Evolutionary conservation across 2,113 vertebrate genomes (phyloP).

Genomic region (Mixornis gularis): DNA sequence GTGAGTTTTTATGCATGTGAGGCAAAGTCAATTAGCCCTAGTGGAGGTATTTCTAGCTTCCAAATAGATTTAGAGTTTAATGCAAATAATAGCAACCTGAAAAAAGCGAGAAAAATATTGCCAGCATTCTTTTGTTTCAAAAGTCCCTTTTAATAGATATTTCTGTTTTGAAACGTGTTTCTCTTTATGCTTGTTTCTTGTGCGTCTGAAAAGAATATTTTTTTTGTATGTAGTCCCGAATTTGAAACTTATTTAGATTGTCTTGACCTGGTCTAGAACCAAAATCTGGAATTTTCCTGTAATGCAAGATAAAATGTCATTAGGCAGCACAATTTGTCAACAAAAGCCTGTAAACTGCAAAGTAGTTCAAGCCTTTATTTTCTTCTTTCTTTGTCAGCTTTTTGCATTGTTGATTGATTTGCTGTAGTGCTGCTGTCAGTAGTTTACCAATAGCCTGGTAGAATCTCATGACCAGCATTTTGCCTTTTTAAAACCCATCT

Average conservation of each 20-base stretch:
- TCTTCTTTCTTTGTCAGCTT: conserved; percentile 73
- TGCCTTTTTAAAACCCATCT: conserved; percentile 76
- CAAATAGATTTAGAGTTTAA: conserved; percentile 43
- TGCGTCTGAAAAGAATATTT: not conserved
- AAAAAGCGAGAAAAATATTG: not conserved
- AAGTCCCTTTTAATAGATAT: not conserved
- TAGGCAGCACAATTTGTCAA: conserved; percentile 64
- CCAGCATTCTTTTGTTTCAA: not conserved
- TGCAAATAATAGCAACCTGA: conserved; percentile 5
- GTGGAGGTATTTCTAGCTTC: conserved; percentile 47
- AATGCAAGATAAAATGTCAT: conserved; percentile 57
- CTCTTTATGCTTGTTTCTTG: not conserved
- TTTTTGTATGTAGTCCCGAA: not conserved
- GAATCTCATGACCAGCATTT: conserved; percentile 75
- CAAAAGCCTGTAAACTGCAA: conserved; percentile 69
- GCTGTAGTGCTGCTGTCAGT: conserved; percentile 76
- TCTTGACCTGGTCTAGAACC: conserved; percentile 4
- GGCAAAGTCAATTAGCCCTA: conserved; percentile 65
- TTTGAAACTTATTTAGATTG: not conserved
- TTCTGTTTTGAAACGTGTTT: not conserved
- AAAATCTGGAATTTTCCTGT: conserved; percentile 47
- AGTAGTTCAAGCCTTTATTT: conserved; percentile 64
- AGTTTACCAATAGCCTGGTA: conserved; percentile 70
- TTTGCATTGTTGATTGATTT: conserved; percentile 75
- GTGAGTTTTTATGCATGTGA: conserved; percentile 57